Evolutionary conservation across 1,140 invertebrate species (phyloP), one percentile per base, ranked within the genome.

Genomic region (Euura saliciscinereae): DNA sequence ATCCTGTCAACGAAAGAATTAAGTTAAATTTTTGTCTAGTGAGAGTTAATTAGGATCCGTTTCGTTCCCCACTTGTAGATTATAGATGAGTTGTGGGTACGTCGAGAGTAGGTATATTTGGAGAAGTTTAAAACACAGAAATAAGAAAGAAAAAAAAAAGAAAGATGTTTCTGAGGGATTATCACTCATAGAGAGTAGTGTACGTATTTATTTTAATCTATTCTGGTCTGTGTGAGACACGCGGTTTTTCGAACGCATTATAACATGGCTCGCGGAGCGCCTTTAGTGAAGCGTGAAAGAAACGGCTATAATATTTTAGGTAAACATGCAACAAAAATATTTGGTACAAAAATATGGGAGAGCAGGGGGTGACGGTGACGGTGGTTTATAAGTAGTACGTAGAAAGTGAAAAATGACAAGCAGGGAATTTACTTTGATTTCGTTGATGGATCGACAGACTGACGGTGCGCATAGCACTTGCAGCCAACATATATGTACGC

Each of bases 121-220:
- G 51, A 59, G 51, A 2, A 59, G 51, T n/a, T 59, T 8, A 59
- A 59, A 59, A 28, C 28, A 28, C 28, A 28, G 28, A 28, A 28
- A 28, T 28, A 28, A 59, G 13, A 59, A 3, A 11, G 51, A 8
- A 28, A 28, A 28, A 28, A n/a, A 28, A 28, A 28, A 59, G 13
- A 59, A 11, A 11, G 51, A 8, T 59, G 10, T 59, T 59, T 59
- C 51, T 11, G 8, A 59, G 51, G 51, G 51, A 59, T 59, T 59
- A 59, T 59, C 51, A 59, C 51, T 59, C 51, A 59, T 59, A 59
- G 51, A 59, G 8, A 59, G 8, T 59, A 28, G 6, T 59, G 51
- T n/a, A 59, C 75, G 75, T 79, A 79, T 79, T 79, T 78, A 78
- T 77, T 79, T 79, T 79, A 77, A 79, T 78, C 78, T 79, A 79